Percentiles rank a stretch among this genome's conserved stretches.
Conservation (phyloP, 2,113 vertebrate species). For the Eira barbara region DNA sequence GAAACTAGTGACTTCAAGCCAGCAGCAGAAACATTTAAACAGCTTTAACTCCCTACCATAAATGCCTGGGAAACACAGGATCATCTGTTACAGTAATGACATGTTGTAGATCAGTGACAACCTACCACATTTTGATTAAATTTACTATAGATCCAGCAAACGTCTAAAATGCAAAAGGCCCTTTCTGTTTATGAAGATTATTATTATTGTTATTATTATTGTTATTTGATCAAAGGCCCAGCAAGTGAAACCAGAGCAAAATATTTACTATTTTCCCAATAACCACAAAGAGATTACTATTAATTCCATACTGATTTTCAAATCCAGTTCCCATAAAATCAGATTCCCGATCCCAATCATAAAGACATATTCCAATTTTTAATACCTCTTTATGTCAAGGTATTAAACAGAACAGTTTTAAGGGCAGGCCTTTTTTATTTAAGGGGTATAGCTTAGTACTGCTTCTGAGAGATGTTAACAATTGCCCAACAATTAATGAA, state of each 20-base stretch:
- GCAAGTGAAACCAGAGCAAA: neutral
- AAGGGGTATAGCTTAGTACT: neutral
- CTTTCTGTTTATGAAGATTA: neutral
- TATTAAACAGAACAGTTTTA: neutral
- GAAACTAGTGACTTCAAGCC: conserved; percentile 45
- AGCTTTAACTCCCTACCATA: conserved; percentile 17
- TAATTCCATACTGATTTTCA: conserved; percentile 13
- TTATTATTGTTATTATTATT: neutral
- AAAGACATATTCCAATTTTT: neutral
- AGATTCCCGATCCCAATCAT: conserved; percentile 4
- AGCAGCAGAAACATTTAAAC: conserved; percentile 33
- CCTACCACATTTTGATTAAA: neutral
- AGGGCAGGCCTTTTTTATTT: neutral
- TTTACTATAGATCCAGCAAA: neutral
- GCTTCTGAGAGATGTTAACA: neutral
- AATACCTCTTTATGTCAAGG: neutral
- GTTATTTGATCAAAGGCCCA: neutral
- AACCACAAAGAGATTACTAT: neutral
- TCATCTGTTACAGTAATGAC: neutral
- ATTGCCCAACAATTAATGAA: neutral
- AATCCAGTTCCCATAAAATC: neutral
- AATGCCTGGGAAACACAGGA: neutral
- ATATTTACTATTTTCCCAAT: neutral
- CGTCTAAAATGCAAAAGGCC: conserved; percentile 7
- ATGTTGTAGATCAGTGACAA: neutral